Conservation (phyloP, 2,888 invertebrate species). For the Aromia moschata region DNA sequence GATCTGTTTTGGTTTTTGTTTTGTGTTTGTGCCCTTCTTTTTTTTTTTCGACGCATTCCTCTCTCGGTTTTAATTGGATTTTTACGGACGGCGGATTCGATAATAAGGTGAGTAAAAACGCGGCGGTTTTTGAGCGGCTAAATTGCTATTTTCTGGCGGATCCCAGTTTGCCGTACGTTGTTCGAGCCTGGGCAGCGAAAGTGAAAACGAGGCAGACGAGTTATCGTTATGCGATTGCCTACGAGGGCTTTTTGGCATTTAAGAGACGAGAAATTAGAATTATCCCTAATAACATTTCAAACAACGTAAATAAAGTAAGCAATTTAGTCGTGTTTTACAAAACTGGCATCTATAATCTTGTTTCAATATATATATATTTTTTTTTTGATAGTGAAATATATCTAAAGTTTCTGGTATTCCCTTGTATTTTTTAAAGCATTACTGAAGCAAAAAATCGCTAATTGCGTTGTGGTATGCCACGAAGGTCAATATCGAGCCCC, state of each 20-base stretch:
- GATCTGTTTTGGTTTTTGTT: slow-evolving; percentile 14
- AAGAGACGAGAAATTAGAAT: neutral
- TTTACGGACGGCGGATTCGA: neutral
- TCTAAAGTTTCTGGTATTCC: no score
- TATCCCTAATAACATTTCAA: neutral
- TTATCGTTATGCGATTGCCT: neutral
- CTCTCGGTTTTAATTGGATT: slow-evolving; percentile 17
- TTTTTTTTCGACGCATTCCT: slow-evolving; percentile 17
- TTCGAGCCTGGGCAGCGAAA: neutral
- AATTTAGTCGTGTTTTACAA: no score
- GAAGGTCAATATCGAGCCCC: no score
- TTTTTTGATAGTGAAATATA: no score
- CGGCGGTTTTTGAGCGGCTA: neutral
- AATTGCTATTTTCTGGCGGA: neutral
- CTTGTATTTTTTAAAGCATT: no score
- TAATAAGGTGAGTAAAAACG: slow-evolving; percentile 7
- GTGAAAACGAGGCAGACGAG: slow-evolving; percentile 12
- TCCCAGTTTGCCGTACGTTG: neutral
- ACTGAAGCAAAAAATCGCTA: no score
- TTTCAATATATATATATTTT: no score
- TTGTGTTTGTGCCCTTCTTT: slow-evolving; percentile 11
- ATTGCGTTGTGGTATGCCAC: no score
- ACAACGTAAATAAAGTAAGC: no score
- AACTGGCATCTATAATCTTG: no score
- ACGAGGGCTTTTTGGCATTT: neutral